Evolutionary conservation across 1,140 invertebrate species (phyloP).

Genomic region (Brachionus sp.): DNA sequence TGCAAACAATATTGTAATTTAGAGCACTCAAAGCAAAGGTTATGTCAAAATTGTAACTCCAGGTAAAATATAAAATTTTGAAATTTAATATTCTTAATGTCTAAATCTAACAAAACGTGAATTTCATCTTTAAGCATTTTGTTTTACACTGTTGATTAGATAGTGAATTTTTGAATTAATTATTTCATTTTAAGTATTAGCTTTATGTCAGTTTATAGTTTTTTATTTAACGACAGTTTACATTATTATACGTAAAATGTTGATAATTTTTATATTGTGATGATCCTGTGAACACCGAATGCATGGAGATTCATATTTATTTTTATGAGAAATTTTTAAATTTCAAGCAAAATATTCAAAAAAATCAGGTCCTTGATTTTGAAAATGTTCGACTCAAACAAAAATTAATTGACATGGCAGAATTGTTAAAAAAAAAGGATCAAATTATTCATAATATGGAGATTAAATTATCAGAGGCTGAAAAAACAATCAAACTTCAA

Average conservation of each 20-base stretch:
- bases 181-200: background rate
- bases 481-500: too few species aligned
- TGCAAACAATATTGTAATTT: background rate
- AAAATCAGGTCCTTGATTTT: too few species aligned
- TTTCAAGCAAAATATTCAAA: too few species aligned
- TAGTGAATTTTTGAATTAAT: background rate
- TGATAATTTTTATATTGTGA: background rate
- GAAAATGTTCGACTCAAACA: too few species aligned
- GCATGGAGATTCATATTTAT: too few species aligned
- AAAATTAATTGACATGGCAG: too few species aligned
- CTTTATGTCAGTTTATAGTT: background rate
- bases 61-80: background rate
- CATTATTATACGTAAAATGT: background rate
- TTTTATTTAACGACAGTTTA: background rate
- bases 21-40: background rate
- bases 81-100: too few species aligned
- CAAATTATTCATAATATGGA: too few species aligned
- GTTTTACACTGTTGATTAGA: background rate
- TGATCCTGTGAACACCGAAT: background rate
- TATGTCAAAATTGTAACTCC: background rate
- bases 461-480: too few species aligned
- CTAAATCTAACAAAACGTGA: too few species aligned
- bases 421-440: too few species aligned
- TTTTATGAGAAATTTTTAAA: too few species aligned
- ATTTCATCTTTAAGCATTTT: background rate